Conservation (phyloP, 1,140 invertebrate species). For the Dendroctonus valens region DNA sequence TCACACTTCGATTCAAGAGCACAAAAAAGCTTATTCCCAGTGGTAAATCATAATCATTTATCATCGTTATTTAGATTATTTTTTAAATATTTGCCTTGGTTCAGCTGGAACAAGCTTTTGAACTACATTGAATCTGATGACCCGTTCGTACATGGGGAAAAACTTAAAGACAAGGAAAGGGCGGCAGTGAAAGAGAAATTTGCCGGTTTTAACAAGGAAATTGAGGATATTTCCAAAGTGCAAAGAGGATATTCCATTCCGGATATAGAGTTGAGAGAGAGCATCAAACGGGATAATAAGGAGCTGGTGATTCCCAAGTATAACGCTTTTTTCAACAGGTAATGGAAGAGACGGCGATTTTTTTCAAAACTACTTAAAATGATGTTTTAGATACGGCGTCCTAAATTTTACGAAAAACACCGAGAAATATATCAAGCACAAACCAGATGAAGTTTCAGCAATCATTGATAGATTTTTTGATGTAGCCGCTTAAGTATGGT, state of each 20-base stretch:
- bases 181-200: conserved; percentile 94
- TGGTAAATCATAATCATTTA: conserved; percentile 63
- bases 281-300: conserved; percentile 81
- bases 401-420: conserved; percentile 88
- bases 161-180: conserved; percentile 83
- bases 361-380: not conserved
- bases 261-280: conserved; percentile 81
- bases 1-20: conserved; percentile 77
- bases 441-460: conserved; percentile 75
- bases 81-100: conserved; percentile 37
- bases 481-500: conserved; percentile 60
- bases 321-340: conserved; percentile 73
- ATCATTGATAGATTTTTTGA: conserved; percentile 86
- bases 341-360: conserved; percentile 29
- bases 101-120: conserved; percentile 80
- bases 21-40: conserved; percentile 74
- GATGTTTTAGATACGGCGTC: conserved; percentile 59
- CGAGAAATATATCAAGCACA: conserved; percentile 93
- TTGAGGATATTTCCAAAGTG: conserved; percentile 82
- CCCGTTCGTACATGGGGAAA: conserved; percentile 61
- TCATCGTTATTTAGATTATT: not conserved
- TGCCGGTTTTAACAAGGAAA: conserved; percentile 90
- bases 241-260: conserved; percentile 93
- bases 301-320: conserved; percentile 84
- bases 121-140: conserved; percentile 72